Percentiles rank a stretch among this genome's conserved stretches.
These are phyloP conservation scores for Papilio xuthus DNA, from an alignment of 1,140 invertebrate genomes.

Conservation along the genomic window DNA sequence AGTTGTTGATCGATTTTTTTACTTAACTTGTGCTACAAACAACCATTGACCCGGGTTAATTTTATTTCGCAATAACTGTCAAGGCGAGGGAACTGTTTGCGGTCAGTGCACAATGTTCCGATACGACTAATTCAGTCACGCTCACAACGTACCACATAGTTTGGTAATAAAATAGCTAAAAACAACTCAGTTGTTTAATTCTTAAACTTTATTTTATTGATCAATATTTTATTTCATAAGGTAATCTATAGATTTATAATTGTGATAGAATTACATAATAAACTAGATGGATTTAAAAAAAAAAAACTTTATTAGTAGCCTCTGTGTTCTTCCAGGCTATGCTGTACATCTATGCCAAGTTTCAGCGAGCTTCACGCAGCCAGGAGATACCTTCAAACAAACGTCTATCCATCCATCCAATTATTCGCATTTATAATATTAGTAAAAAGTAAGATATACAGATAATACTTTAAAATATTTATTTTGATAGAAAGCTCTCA, in stretches of 20 bases:
- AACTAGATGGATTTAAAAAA: too few relatives aligned
- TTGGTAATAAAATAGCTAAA: not conserved
- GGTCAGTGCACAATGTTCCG: conserved; percentile 8
- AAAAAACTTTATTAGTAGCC: too few relatives aligned
- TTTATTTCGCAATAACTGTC: conserved; percentile 21
- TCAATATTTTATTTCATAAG: not conserved
- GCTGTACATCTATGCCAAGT: too few relatives aligned
- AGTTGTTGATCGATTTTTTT: not conserved
- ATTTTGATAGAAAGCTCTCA: too few relatives aligned
- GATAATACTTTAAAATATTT: too few relatives aligned
- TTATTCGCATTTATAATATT: too few relatives aligned
- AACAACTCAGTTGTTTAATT: not conserved
- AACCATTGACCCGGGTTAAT: conserved; percentile 11
- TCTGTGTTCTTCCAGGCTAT: too few relatives aligned
- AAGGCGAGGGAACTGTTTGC: conserved; percentile 6
- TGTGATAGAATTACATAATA: too few relatives aligned
- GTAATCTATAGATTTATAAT: not conserved
- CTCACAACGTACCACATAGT: not conserved
- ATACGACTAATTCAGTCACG: not conserved
- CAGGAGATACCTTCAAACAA: too few relatives aligned
- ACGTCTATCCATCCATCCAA: too few relatives aligned
- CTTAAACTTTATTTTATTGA: not conserved
- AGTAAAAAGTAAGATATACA: too few relatives aligned
- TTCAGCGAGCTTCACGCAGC: too few relatives aligned
- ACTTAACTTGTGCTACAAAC: conserved; percentile 9